Evolutionary conservation across 2,888 invertebrate species (phyloP).

Genomic region (Palloptera scutellata): DNA sequence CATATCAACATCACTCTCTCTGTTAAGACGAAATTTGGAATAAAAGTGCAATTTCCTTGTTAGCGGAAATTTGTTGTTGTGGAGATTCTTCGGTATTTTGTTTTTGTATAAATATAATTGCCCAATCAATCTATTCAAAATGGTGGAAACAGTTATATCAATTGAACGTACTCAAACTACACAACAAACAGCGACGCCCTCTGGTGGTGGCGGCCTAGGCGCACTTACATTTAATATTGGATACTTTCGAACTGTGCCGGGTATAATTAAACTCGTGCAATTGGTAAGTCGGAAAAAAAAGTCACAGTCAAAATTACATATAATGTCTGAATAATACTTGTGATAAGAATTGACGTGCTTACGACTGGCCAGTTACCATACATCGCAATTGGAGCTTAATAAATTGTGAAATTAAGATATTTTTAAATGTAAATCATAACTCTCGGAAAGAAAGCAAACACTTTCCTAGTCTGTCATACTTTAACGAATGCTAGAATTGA

Average conservation of each 20-base stretch:
- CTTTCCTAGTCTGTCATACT: neutral
- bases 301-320: too few relatives aligned
- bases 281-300: conserved; percentile 74
- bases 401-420: too few relatives aligned
- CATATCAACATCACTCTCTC: too few relatives aligned
- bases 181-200: conserved; percentile 59
- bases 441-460: too few relatives aligned
- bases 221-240: conserved; percentile 80
- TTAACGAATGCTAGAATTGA: neutral
- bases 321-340: too few relatives aligned
- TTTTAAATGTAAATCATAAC: too few relatives aligned
- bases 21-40: too few relatives aligned
- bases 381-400: neutral
- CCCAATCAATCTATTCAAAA: conserved; percentile 65
- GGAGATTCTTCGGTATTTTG: neutral
- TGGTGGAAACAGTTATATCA: conserved; percentile 85
- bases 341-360: neutral
- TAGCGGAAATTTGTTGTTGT: neutral
- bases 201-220: conserved; percentile 65
- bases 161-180: conserved; percentile 73
- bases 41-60: too few relatives aligned
- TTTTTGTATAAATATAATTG: conserved; percentile 5
- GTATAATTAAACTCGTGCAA: conserved; percentile 81
- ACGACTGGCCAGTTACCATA: neutral
- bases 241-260: conserved; percentile 84